Percentiles rank a stretch among this genome's conserved stretches.
Evolutionary conservation across 2,113 vertebrate genomes (phyloP).

Genomic region (Balaeniceps rex): DNA sequence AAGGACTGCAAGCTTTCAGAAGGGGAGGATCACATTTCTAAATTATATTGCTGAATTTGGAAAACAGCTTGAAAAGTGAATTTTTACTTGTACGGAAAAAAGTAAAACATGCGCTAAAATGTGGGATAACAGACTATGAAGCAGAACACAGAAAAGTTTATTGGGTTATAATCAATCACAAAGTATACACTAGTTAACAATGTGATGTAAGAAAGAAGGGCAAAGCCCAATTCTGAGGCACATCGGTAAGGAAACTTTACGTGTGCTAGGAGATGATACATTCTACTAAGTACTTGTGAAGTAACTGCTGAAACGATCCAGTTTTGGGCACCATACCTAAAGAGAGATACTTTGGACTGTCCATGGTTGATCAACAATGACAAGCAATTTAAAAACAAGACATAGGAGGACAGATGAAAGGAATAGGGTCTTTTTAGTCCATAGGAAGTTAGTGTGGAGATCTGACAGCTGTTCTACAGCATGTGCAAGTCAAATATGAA

Average conservation of each 20-base stretch:
- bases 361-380: neutral
- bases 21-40: neutral
- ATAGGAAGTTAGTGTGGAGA: neutral
- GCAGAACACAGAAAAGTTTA: neutral
- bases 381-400: neutral
- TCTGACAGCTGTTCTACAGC: neutral
- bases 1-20: neutral
- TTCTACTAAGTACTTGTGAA: neutral
- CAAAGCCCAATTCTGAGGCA: neutral
- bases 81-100: neutral
- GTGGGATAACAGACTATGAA: neutral
- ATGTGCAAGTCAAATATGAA: neutral
- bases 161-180: neutral
- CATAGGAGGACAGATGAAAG: neutral
- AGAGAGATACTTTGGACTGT: neutral
- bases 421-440: neutral
- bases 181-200: neutral
- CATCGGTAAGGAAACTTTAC: neutral
- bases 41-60: neutral
- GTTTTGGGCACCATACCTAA: neutral
- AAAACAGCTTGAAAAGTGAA: neutral
- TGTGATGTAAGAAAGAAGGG: neutral
- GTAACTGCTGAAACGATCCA: neutral
- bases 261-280: neutral
- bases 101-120: neutral